A percentile compares a stretch with the other conserved stretches of the same genome.
phyloP scores from a whole-genome alignment of 23 tunicate genomes.

The Clavelina lepadiformis region DNA sequence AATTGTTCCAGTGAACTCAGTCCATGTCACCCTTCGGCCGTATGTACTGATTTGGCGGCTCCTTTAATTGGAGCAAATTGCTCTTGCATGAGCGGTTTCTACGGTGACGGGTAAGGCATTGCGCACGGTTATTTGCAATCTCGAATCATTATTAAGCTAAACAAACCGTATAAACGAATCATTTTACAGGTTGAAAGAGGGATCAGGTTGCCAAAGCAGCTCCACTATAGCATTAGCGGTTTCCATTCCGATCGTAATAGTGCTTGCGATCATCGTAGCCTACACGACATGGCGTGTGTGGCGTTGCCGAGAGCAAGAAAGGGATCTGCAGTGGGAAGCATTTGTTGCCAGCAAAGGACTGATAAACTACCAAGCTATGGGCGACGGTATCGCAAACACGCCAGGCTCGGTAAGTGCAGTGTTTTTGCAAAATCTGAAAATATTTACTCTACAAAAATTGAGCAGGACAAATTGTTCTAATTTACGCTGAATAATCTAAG shows the following conservation, averaged over 20 bases:
- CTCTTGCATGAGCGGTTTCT: conserved; percentile 4
- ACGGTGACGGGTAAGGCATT: conserved; percentile 20
- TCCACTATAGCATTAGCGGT: conserved; percentile 2
- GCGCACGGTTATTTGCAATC: too few species aligned
- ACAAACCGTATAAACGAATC: too few species aligned
- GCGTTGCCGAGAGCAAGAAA: conserved; percentile 7
- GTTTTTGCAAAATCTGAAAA: neutral
- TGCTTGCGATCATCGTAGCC: conserved; percentile 11
- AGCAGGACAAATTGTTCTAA: too few species aligned
- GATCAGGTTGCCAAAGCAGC: conserved; percentile 1
- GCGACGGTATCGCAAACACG: neutral
- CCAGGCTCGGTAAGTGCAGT: neutral
- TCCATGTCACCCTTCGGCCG: conserved; percentile 6
- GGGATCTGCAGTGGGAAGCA: conserved; percentile 7
- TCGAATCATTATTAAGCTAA: too few species aligned
- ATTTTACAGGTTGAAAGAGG: too few species aligned
- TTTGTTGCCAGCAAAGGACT: conserved; percentile 17
- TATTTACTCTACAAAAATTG: too few species aligned
- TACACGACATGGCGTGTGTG: conserved; percentile 11
- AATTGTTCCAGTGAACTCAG: conserved; percentile 7
- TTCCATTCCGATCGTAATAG: neutral
- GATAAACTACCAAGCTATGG: neutral
- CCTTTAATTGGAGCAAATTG: conserved; percentile 10
- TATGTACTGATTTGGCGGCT: conserved; percentile 9
- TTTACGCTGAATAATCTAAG: too few species aligned